These are phyloP conservation scores for Tenthredo notha DNA, from an alignment of 2,888 invertebrate genomes.

Conservation along the genomic window DNA sequence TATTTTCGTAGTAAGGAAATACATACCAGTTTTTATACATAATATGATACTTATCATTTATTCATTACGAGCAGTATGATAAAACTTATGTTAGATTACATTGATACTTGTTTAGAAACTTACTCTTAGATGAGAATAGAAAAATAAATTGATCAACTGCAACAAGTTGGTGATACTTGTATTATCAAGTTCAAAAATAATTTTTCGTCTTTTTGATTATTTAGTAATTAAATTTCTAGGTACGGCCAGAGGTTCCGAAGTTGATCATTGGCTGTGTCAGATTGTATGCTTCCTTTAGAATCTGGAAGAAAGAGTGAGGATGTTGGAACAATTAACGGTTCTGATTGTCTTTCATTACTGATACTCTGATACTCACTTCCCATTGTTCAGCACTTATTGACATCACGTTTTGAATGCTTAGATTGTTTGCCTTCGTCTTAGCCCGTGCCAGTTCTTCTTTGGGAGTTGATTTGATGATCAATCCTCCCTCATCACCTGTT, in stretches of 20 bases:
- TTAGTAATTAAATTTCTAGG: not conserved
- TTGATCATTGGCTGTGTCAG: constrained; percentile 70
- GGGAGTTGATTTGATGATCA: constrained; percentile 69
- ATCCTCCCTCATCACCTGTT: constrained; percentile 63
- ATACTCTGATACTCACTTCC: constrained; percentile 78
- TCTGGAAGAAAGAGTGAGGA: constrained; percentile 63
- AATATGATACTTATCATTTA: not conserved
- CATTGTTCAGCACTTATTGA: constrained; percentile 81
- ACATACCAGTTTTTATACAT: not conserved
- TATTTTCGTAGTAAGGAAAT: not conserved
- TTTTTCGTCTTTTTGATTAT: not conserved
- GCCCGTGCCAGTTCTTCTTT: constrained; percentile 66
- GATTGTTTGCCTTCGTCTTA: constrained; percentile 65
- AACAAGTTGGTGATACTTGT: not conserved
- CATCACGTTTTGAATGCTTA: constrained; percentile 81
- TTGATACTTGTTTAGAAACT: not conserved
- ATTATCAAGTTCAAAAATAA: not conserved
- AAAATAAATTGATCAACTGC: not conserved
- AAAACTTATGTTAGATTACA: not conserved
- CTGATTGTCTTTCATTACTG: not conserved
- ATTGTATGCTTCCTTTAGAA: constrained; percentile 63
- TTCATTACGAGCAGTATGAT: not conserved
- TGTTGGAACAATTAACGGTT: not conserved
- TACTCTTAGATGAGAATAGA: not conserved
- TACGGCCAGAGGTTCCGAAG: constrained; percentile 57